Percentiles rank a stretch among this genome's conserved stretches.
phyloP scores from a whole-genome alignment of 2,888 invertebrate species.

The Nephrotoma appendiculata region DNA sequence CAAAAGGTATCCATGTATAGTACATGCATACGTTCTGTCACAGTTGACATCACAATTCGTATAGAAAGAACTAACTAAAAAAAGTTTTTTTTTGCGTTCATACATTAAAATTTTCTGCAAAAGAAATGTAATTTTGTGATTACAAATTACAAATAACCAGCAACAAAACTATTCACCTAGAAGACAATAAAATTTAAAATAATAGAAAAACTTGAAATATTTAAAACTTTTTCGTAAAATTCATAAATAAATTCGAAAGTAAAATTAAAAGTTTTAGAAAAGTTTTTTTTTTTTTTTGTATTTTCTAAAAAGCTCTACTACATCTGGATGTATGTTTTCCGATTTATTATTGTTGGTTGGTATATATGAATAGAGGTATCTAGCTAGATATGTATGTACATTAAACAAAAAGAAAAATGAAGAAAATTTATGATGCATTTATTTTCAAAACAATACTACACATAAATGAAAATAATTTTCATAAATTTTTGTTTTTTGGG shows the following conservation, averaged over 20 bases:
- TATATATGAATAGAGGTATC: background rate
- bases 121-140: background rate
- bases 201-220: background rate
- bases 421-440: background rate
- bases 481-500: background rate
- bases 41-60: background rate
- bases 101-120: background rate
- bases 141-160: background rate
- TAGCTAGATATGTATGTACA: background rate
- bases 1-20: background rate
- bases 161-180: background rate
- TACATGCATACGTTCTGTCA: background rate
- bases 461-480: background rate
- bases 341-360: background rate
- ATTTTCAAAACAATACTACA: background rate
- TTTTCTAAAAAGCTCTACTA: background rate
- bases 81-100: background rate
- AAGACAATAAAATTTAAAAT: background rate
- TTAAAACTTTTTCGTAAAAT: background rate
- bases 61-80: background rate
- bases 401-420: background rate
- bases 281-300: background rate
- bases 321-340: background rate
- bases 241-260: background rate
- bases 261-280: background rate